A percentile compares a stretch with the other conserved stretches of the same genome.
Conservation (phyloP, 2,113 vertebrate genomes). For the Petromus typicus region DNA sequence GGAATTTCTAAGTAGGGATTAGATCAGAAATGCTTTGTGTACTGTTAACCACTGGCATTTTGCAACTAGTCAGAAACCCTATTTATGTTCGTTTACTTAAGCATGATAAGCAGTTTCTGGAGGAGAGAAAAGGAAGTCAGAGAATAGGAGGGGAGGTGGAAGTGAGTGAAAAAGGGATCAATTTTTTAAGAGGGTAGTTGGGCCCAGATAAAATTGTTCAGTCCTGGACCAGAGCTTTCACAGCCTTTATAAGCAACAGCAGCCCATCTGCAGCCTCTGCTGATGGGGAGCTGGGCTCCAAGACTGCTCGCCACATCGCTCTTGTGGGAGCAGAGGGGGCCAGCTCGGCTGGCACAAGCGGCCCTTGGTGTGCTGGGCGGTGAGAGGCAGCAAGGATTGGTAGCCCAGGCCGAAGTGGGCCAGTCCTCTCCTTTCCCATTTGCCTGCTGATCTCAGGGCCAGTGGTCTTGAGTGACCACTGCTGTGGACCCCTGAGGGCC, state of each 20-base stretch:
- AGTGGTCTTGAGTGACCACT: neutral
- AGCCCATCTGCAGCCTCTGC: neutral
- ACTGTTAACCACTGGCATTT: conserved; percentile 4
- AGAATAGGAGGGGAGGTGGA: conserved; percentile 8
- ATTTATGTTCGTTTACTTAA: conserved; percentile 51
- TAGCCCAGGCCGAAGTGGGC: accelerated
- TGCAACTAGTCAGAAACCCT: conserved; percentile 19
- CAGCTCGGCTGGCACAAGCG: neutral
- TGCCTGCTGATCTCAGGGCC: neutral
- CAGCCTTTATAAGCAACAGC: neutral
- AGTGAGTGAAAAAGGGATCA: conserved; percentile 6
- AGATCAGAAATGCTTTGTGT: conserved; percentile 40
- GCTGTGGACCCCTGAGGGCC: neutral
- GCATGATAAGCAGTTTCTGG: conserved; percentile 44
- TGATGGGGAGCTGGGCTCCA: too few species aligned
- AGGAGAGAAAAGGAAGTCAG: neutral
- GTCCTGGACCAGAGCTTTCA: neutral
- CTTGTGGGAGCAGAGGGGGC: too few species aligned
- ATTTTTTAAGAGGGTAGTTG: neutral
- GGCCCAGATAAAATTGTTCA: conserved; percentile 6
- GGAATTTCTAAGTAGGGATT: neutral
- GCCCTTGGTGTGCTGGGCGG: neutral
- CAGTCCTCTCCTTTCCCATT: neutral
- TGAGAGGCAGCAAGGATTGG: accelerated
- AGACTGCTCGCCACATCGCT: too few species aligned